Evolutionary conservation across 53 echinoderm and acorn worm species (phyloP).

Genomic region (Luidia sarsii): DNA sequence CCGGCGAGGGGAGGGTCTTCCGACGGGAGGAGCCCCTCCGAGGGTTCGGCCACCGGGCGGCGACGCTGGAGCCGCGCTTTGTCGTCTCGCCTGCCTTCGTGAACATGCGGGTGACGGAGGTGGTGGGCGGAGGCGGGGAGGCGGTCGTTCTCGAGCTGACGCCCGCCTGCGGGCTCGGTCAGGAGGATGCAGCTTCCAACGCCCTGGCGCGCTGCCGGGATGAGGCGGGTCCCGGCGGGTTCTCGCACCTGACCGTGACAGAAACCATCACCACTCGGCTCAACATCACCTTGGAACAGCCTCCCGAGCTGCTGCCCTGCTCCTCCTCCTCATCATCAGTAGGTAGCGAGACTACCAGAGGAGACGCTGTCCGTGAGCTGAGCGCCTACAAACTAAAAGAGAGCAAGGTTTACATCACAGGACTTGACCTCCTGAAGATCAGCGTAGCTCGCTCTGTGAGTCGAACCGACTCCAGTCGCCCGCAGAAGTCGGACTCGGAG

Average conservation of each 20-base stretch:
- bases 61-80: neutral
- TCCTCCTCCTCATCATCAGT: neutral
- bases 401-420: neutral
- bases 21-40: neutral
- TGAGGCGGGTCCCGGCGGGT: neutral
- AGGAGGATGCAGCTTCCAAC: neutral
- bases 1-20: too few species aligned
- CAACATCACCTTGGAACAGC: neutral
- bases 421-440: neutral
- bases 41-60: neutral
- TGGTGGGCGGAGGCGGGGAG: neutral
- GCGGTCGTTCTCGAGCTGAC: neutral
- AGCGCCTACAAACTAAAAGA: neutral
- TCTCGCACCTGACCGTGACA: neutral
- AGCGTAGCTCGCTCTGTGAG: too few species aligned
- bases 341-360: neutral
- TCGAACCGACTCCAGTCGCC: too few species aligned
- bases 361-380: neutral
- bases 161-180: slow-evolving; percentile 51
- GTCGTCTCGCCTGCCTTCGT: slow-evolving; percentile 3
- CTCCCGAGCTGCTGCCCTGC: too few species aligned
- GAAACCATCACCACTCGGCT: neutral
- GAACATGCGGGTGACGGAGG: too few species aligned
- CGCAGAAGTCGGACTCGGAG: too few species aligned
- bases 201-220: neutral